Evolutionary conservation across 1,140 invertebrate genomes (phyloP).

Genomic region (Panagrolaimus sp.): DNA sequence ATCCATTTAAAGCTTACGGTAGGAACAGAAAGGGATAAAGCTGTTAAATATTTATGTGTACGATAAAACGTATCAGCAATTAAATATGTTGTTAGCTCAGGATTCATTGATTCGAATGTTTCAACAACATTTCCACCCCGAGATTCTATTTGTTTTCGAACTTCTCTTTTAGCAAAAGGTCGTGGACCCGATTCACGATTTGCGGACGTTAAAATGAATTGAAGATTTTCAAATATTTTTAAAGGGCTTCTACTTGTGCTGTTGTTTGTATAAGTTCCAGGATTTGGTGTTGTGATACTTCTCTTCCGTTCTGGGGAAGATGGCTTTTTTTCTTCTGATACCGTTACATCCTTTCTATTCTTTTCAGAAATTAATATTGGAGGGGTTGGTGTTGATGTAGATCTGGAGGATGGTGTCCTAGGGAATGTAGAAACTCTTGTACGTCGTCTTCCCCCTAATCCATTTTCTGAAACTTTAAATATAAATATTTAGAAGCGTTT

Average conservation of each 20-base stretch:
- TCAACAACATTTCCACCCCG: slow-evolving; percentile 47
- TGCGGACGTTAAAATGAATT: slow-evolving; percentile 50
- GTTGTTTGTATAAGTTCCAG: too few relatives aligned
- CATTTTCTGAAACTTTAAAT: neutral
- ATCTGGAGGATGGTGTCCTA: slow-evolving; percentile 11
- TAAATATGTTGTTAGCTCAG: slow-evolving; percentile 28
- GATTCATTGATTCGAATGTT: slow-evolving; percentile 21
- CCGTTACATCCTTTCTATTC: neutral
- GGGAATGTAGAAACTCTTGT: neutral
- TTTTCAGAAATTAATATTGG: neutral
- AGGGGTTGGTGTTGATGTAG: neutral
- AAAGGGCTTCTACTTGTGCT: neutral
- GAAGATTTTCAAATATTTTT: slow-evolving; percentile 38
- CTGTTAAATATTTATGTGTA: slow-evolving; percentile 54
- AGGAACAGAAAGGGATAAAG: slow-evolving; percentile 47
- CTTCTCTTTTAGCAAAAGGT: slow-evolving; percentile 52
- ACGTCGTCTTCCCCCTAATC: neutral
- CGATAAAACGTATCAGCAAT: slow-evolving; percentile 56
- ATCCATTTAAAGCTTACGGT: slow-evolving; percentile 49
- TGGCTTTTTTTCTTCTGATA: neutral
- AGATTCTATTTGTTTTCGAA: slow-evolving; percentile 36
- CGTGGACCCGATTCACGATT: slow-evolving; percentile 24
- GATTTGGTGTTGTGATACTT: too few relatives aligned
- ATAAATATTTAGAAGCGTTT: neutral
- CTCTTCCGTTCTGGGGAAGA: neutral